Conservation (phyloP, 2,888 invertebrate species). For the Trachelus troglodyta region DNA sequence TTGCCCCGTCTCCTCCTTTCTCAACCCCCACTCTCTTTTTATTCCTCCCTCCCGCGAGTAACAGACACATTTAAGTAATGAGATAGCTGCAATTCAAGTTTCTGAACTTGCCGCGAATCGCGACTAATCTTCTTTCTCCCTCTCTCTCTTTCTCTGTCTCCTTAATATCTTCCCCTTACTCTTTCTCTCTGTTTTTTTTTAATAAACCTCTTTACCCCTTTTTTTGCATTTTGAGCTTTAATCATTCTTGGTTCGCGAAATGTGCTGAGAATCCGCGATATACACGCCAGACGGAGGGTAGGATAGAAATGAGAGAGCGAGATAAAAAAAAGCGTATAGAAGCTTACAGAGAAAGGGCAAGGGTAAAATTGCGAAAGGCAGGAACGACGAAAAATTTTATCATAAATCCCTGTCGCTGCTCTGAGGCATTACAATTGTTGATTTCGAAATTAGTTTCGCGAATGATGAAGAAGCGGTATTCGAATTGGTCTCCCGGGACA, state of each 20-base stretch:
- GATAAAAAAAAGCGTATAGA: conserved; percentile 29
- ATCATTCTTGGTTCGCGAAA: conserved; percentile 14
- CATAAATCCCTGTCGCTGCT: conserved; percentile 44
- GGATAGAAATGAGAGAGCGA: not conserved
- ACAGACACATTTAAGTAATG: conserved; percentile 58
- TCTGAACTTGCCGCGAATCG: conserved; percentile 47
- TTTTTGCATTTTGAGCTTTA: not conserved
- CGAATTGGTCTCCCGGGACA: conserved; percentile 16
- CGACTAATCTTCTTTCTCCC: conserved; percentile 24
- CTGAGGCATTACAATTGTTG: conserved; percentile 39
- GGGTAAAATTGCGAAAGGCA: conserved; percentile 24
- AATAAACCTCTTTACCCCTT: conserved; percentile 15
- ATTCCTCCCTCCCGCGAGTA: conserved; percentile 27
- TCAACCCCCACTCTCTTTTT: not conserved
- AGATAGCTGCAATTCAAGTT: conserved; percentile 56
- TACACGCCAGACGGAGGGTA: conserved; percentile 38
- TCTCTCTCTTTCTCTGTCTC: conserved; percentile 4
- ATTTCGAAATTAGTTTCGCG: conserved; percentile 47
- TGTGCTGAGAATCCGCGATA: conserved; percentile 36
- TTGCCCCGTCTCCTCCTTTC: conserved; percentile 37
- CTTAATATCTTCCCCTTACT: conserved; percentile 1
- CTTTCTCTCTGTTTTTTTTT: conserved; percentile 15
- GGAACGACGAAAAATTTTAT: conserved; percentile 45
- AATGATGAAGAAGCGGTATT: conserved; percentile 16
- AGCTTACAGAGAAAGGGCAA: not conserved